Evolutionary conservation across 37 sponge, comb jelly and placozoan genomes (phyloP).

Genomic region (Halichondria panicea): DNA sequence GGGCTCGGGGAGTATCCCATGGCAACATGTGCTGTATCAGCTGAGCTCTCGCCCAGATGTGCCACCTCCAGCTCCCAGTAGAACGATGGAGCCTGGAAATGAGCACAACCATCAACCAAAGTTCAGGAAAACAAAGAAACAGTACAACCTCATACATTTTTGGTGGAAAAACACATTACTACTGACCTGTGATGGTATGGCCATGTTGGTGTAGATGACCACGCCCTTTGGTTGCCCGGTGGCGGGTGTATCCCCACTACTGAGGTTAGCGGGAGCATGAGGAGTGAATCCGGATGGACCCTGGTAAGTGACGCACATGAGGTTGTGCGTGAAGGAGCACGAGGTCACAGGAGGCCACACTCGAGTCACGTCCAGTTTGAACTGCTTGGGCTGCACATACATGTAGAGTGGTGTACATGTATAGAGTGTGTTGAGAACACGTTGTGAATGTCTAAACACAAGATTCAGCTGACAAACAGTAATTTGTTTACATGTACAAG

Average conservation of each 20-base stretch:
- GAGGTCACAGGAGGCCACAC: slow-evolving; percentile 67
- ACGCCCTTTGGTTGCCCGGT: slow-evolving; percentile 53
- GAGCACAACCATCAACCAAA: background rate
- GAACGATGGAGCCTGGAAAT: slow-evolving; percentile 77
- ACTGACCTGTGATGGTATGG: slow-evolving; percentile 53
- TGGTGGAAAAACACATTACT: background rate
- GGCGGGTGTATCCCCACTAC: background rate
- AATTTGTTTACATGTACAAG: background rate
- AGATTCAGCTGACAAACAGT: background rate
- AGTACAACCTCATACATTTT: background rate
- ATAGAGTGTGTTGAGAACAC: background rate
- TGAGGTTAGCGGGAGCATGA: background rate
- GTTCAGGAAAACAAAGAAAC: no score
- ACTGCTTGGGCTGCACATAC: slow-evolving; percentile 41
- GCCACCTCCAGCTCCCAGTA: slow-evolving; percentile 94
- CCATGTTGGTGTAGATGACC: slow-evolving; percentile 52
- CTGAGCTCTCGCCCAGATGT: slow-evolving; percentile 54
- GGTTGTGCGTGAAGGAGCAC: slow-evolving; percentile 68
- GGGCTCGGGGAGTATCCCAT: slow-evolving; percentile 77
- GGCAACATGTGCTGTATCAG: slow-evolving; percentile 39
- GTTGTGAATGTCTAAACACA: background rate
- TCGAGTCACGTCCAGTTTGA: slow-evolving; percentile 49
- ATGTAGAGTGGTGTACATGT: slow-evolving; percentile 7
- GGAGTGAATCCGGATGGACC: slow-evolving; percentile 15
- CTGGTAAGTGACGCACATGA: slow-evolving; percentile 64